Base-by-base conservation (phyloP, 2,888 invertebrate species). In the Brachyptera putata region DNA sequence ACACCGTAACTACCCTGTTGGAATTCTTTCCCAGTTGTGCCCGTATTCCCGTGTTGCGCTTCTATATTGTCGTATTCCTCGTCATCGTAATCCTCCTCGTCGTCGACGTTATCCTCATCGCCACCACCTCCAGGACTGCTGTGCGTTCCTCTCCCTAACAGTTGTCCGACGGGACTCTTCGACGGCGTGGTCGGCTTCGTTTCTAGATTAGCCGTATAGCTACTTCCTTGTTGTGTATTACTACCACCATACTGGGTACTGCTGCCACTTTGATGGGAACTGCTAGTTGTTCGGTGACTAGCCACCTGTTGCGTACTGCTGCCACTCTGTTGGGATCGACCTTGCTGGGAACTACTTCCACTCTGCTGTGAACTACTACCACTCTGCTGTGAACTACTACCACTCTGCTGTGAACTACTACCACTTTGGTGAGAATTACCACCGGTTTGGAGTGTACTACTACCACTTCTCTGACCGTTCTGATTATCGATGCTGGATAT, bases 81-180 rank as follows among this genome's bases (percentile, higher is more conserved):
- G 65, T 81, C 83, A 5, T 84, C 77, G 50, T 84, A 83, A 39
- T 85, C 81, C 30, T 76, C 76, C 26, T 80, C 80, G 56, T 76
- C 75, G 43, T 77, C 78, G 24, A 77, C 74, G 14, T 77, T 73
- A 14, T 80, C 78, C 11, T 7, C 7, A 39, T 14, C 9, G n/a
- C 39, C 3, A 14, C n/a, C 2, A 7, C 24, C 30, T 11, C 11
- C 7, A 5, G 7, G 7, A 30, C 30, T 11, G 7, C 7, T 5
- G 7, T 30, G n/a, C n/a, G n/a, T n/a, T n/a, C n/a, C n/a, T n/a
- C n/a, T n/a, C n/a, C n/a, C n/a, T n/a, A n/a, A n/a, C n/a, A n/a
- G n/a, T n/a, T 30, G 39, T 4, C 39, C 39, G 39, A 39, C 39
- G 14, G 39, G 21, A 3, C 21, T 46, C 30, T 30, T 30, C 7